Conservation (phyloP, 1,140 invertebrate genomes). For the Homalodisca vitripennis region DNA sequence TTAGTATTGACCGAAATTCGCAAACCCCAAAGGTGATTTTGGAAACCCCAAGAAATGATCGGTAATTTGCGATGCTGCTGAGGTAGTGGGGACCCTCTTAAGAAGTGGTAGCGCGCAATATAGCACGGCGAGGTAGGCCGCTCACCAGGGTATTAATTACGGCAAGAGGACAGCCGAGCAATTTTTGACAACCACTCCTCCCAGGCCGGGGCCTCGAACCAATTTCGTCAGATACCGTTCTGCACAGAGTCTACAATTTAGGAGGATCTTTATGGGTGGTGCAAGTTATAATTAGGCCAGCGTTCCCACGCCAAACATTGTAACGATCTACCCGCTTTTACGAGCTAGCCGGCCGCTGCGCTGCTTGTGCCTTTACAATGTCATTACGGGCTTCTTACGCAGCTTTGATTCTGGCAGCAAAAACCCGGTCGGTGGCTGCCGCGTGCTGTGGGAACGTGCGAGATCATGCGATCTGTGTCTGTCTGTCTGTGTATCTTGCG, state of each 20-base stretch:
- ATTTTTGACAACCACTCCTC: constrained; percentile 12
- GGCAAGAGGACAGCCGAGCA: neutral
- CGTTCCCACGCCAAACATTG: constrained; percentile 25
- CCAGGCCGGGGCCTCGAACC: neutral
- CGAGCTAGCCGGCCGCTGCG: neutral
- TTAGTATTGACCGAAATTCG: too few relatives aligned
- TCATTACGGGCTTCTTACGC: constrained; percentile 25
- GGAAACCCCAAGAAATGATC: too few relatives aligned
- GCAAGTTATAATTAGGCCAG: constrained; percentile 7
- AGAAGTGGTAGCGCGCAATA: too few relatives aligned
- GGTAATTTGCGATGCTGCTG: neutral
- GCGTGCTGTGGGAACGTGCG: neutral
- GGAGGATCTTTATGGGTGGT: constrained; percentile 22
- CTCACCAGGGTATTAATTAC: constrained; percentile 16
- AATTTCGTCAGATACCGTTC: constrained; percentile 25
- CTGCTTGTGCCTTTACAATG: constrained; percentile 14
- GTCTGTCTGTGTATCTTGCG: too few relatives aligned
- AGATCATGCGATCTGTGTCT: neutral
- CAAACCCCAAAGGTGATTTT: too few relatives aligned
- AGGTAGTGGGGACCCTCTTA: neutral
- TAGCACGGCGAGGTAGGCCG: too few relatives aligned
- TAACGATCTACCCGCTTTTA: constrained; percentile 2
- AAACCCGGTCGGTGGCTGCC: neutral
- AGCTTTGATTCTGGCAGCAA: constrained; percentile 7
- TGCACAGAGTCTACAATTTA: constrained; percentile 26